phyloP scores from a whole-genome alignment of 1,140 invertebrate genomes.

The Micrasema minimum region DNA sequence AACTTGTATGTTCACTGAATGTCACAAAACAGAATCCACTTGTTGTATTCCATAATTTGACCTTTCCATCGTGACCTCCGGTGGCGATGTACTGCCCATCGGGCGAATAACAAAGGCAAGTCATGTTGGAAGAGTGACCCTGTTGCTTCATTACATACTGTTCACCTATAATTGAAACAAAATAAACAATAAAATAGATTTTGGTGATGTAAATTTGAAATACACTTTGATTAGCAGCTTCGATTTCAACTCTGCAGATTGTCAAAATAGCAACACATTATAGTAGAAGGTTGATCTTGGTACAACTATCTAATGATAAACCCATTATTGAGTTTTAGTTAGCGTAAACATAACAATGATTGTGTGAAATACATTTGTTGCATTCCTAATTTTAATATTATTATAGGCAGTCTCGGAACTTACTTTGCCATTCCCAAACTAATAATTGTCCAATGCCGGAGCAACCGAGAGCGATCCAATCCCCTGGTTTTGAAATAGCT shows the following conservation, averaged over 20 bases:
- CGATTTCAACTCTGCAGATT: background rate
- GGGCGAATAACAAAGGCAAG: constrained; percentile 87
- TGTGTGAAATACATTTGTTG: too few relatives aligned
- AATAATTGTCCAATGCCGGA: constrained; percentile 87
- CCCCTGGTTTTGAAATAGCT: constrained; percentile 85
- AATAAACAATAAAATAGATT: too few relatives aligned
- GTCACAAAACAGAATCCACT: constrained; percentile 96
- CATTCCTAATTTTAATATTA: too few relatives aligned
- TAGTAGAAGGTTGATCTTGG: background rate
- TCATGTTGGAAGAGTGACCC: constrained; percentile 91
- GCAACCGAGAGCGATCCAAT: constrained; percentile 95
- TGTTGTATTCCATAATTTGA: constrained; percentile 94
- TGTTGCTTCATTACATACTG: constrained; percentile 98
- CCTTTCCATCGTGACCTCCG: constrained; percentile 95
- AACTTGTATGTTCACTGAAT: constrained; percentile 88
- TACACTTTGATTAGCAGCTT: too few relatives aligned
- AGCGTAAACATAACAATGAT: too few relatives aligned
- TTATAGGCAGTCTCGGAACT: constrained; percentile 52
- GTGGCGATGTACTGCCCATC: constrained; percentile 92
- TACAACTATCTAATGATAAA: background rate
- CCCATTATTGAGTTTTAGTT: too few relatives aligned
- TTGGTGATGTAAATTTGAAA: too few relatives aligned
- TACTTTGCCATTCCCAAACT: constrained; percentile 99
- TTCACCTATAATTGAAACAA: constrained; percentile 70
- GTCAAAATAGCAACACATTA: constrained; percentile 3